A percentile compares a stretch with the other conserved stretches of the same genome.
Evolutionary conservation across 2,888 invertebrate genomes (phyloP).

Genomic region (Pardosa pseudoannulata): DNA sequence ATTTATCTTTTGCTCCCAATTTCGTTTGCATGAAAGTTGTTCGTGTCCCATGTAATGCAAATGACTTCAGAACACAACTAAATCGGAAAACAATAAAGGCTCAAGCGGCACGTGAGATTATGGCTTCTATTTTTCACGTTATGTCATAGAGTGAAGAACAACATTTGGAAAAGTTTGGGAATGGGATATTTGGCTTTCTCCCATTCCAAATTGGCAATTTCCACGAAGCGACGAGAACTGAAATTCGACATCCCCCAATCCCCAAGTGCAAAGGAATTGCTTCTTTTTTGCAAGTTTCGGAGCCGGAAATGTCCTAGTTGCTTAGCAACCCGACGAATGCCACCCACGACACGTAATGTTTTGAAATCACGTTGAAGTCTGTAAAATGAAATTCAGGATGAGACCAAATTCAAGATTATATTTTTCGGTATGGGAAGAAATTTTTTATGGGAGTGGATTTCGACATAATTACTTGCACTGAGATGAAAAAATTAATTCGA

Average conservation of each 20-base stretch:
- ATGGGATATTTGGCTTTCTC: background rate
- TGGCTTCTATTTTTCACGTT: background rate
- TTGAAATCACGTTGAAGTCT: constrained; percentile 41
- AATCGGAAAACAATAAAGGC: too few relatives aligned
- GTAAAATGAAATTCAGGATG: constrained; percentile 50
- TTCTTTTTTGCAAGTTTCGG: constrained; percentile 8
- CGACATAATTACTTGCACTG: too few relatives aligned
- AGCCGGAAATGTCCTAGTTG: constrained; percentile 22
- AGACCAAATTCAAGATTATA: constrained; percentile 12
- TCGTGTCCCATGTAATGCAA: too few relatives aligned
- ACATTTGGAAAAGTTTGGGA: background rate
- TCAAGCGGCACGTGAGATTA: background rate
- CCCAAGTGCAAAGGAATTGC: constrained; percentile 21
- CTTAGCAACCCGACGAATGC: constrained; percentile 27
- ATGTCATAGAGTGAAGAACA: background rate
- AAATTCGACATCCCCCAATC: constrained; percentile 23
- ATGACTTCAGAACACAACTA: too few relatives aligned
- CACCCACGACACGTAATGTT: constrained; percentile 37
- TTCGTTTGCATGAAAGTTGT: too few relatives aligned
- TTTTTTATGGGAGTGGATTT: too few relatives aligned
- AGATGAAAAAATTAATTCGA: too few relatives aligned
- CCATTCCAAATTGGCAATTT: background rate
- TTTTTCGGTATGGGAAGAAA: too few relatives aligned
- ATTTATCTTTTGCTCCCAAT: too few relatives aligned
- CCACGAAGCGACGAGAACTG: background rate